Evolutionary conservation across 2,113 vertebrate species (phyloP).

Genomic region (Plecotus auritus): DNA sequence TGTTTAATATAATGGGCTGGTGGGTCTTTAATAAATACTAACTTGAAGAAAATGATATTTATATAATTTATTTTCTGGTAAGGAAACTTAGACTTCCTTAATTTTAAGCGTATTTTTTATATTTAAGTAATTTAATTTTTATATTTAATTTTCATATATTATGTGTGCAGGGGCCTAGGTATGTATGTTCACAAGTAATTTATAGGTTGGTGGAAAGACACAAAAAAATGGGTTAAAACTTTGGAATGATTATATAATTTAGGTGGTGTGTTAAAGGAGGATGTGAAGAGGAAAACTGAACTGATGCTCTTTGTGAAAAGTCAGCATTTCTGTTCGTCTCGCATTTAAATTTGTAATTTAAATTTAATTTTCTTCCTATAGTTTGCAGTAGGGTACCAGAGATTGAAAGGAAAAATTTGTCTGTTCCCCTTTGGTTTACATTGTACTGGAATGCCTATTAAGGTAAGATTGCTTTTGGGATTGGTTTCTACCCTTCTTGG

Average conservation of each 20-base stretch:
- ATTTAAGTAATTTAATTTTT: slow-evolving; percentile 1
- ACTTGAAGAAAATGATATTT: slow-evolving; percentile 10
- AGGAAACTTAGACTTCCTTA: neutral
- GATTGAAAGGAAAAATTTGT: slow-evolving; percentile 92
- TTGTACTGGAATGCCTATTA: slow-evolving; percentile 99
- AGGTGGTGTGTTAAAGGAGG: neutral
- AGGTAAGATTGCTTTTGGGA: slow-evolving; percentile 82
- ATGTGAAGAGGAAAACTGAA: neutral
- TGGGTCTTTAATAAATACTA: slow-evolving; percentile 6
- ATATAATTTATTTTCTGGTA: slow-evolving; percentile 22
- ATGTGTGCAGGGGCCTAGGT: neutral
- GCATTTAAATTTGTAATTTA: slow-evolving; percentile 29
- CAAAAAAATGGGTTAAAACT: neutral
- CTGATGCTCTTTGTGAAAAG: neutral
- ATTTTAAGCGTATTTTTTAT: slow-evolving; percentile 29
- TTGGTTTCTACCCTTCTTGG: neutral
- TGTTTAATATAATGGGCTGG: slow-evolving; percentile 17
- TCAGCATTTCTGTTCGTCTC: neutral
- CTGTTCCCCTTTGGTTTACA: slow-evolving; percentile 97
- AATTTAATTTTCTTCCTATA: slow-evolving; percentile 67
- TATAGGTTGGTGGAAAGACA: neutral
- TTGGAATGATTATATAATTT: neutral
- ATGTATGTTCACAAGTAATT: neutral
- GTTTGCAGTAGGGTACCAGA: slow-evolving; percentile 94
- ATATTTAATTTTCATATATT: neutral